Evolutionary conservation across 1,140 invertebrate species (phyloP), one percentile per base, ranked within the genome.

Genomic region (Drosophila nikananu): DNA sequence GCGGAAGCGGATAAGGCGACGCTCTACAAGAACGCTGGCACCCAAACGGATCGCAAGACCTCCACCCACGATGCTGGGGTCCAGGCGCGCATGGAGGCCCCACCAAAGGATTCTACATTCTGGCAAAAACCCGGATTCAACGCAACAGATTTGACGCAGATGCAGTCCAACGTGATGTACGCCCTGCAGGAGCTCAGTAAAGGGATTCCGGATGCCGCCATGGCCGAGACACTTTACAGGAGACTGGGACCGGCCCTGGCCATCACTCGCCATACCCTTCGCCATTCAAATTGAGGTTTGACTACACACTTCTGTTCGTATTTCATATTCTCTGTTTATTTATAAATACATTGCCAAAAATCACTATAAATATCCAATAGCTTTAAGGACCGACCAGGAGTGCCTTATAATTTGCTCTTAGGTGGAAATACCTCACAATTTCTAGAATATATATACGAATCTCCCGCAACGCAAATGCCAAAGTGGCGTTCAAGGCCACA

Each of bases 141-240:
- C 12, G n/a, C 35, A 2, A 41, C 49, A 0, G n/a, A 55, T 3
- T 4, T 87, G 42, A 65, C 77, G 1, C 81, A 83, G 25, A 46
- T 60, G n/a, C 77, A 87, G 10, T 19, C 59, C 1, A 83, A 86
- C 30, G 67, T 83, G 0, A 61, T 81, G 77, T 39, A 67, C 17
- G 52, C 72, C 5, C 32, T 87, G 9, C 66, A 89, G 54, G 68
- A 83, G 17, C 54, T 87, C 2, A 39, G 17, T 5, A 42, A 41
- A 1, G 12, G 5, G 3, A 12, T 48, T 32, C 83, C 83, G 2
- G 51, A 25, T 21, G 7, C 66, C 2, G 12, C 21, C 3, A 32
- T 41, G 51, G 83, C 83, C 17, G 57, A 54, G 5, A 21, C 41
- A 1, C 17, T 86, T 1, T 83, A 48, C 37, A 55, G 42, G n/a